Evolutionary conservation across 2,888 invertebrate species (phyloP).

Genomic region (Drosophila meridionalis): DNA sequence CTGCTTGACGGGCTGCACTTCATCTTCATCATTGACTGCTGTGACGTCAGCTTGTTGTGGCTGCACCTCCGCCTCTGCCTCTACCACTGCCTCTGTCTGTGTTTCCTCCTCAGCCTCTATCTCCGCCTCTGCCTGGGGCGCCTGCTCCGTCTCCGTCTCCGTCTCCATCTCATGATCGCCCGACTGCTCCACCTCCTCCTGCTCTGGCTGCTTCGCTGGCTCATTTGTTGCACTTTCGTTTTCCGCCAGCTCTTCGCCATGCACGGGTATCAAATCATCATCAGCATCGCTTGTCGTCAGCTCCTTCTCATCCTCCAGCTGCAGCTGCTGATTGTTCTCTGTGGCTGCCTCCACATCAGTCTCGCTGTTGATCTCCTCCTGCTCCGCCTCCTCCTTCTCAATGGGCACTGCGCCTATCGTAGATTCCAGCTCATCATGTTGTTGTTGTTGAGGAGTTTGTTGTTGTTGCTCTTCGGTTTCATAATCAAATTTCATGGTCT

Average conservation of each 20-base stretch:
- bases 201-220: constrained; percentile 22
- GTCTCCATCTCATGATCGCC: constrained; percentile 64
- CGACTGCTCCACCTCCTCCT: constrained; percentile 57
- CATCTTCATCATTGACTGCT: constrained; percentile 30
- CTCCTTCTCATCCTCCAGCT: constrained; percentile 51
- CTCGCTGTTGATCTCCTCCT: constrained; percentile 50
- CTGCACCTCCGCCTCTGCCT: constrained; percentile 1
- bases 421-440: constrained; percentile 52
- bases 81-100: not conserved
- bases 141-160: constrained; percentile 17
- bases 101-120: not conserved
- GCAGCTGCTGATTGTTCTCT: constrained; percentile 46
- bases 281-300: constrained; percentile 36
- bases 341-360: constrained; percentile 59
- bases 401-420: constrained; percentile 31
- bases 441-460: constrained; percentile 20
- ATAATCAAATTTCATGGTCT: constrained; percentile 83
- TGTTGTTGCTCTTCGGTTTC: constrained; percentile 63
- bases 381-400: constrained; percentile 29
- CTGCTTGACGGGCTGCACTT: constrained; percentile 33
- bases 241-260: constrained; percentile 54
- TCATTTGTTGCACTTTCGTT: constrained; percentile 72
- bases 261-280: constrained; percentile 73
- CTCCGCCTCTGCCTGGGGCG: constrained; percentile 1
- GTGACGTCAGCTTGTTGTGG: constrained; percentile 26